Conservation (phyloP, 2,113 vertebrate genomes). For the Chroicocephalus ridibundus region DNA sequence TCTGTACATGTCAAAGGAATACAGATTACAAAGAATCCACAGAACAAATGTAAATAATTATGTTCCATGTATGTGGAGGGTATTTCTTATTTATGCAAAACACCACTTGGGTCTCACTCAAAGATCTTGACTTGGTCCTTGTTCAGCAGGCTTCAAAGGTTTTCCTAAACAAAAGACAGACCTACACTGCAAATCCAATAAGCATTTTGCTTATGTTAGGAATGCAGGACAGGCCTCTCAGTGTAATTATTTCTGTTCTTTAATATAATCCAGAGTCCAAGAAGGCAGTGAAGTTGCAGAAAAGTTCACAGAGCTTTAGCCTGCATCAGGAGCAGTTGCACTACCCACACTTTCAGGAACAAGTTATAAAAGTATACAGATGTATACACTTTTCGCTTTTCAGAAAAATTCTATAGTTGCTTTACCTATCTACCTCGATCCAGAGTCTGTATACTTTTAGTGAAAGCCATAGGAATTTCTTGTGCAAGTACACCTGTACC, state of each 20-base stretch:
- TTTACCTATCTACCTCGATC: background rate
- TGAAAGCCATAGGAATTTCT: background rate
- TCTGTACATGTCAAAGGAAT: background rate
- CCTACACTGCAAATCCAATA: slow-evolving; percentile 32
- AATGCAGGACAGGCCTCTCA: slow-evolving; percentile 28
- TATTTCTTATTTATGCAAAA: background rate
- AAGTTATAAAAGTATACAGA: background rate
- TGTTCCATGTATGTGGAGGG: background rate
- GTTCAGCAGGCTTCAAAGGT: slow-evolving; percentile 20
- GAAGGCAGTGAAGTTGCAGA: background rate
- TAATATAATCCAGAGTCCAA: slow-evolving; percentile 31
- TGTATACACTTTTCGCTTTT: background rate
- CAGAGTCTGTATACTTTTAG: background rate
- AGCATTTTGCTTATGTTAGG: slow-evolving; percentile 48
- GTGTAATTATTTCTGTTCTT: slow-evolving; percentile 42
- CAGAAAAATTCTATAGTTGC: background rate
- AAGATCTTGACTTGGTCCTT: background rate
- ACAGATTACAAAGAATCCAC: background rate
- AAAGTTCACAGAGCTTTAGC: background rate
- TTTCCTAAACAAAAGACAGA: slow-evolving; percentile 54
- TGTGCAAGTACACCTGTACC: background rate
- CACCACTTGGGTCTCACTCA: background rate
- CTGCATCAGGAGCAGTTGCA: background rate
- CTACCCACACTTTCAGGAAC: background rate
- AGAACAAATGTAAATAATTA: background rate